Conservation (phyloP, 2,888 invertebrate species). For the Andrena flavipes region DNA sequence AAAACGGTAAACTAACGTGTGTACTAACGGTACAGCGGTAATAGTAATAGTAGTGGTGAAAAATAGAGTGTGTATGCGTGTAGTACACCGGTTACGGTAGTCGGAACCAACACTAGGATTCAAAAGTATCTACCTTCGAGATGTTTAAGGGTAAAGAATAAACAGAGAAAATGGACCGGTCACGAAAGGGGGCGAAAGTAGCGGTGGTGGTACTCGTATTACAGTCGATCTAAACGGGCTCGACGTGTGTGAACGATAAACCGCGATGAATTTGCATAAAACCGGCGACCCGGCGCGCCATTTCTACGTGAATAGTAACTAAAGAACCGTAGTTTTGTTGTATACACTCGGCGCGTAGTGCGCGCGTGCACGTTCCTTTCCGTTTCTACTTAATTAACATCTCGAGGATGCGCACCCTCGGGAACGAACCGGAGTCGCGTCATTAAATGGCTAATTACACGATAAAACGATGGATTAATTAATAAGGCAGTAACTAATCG, state of each 20-base stretch:
- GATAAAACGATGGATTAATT: constrained; percentile 62
- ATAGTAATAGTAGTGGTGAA: constrained; percentile 48
- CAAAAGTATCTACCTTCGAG: constrained; percentile 38
- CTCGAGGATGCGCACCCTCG: constrained; percentile 72
- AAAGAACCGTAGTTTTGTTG: constrained; percentile 82
- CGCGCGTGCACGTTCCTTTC: constrained; percentile 22
- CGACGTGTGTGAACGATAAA: constrained; percentile 44
- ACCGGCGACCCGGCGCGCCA: constrained; percentile 53
- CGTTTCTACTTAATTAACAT: constrained; percentile 65
- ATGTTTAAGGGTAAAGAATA: constrained; percentile 3
- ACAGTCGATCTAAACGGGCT: constrained; percentile 13
- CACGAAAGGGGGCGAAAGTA: constrained; percentile 39
- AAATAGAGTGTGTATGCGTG: constrained; percentile 32
- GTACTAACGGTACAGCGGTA: constrained; percentile 63
- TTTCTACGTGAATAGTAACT: constrained; percentile 82
- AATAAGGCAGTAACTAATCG: constrained; percentile 70
- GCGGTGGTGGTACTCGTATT: not conserved
- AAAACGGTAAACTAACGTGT: constrained; percentile 65
- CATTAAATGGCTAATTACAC: constrained; percentile 68
- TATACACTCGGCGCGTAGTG: constrained; percentile 50
- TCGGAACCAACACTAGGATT: constrained; percentile 39
- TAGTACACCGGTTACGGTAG: constrained; percentile 53
- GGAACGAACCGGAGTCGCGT: constrained; percentile 58
- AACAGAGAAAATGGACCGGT: constrained; percentile 57
- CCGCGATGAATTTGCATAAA: constrained; percentile 54